Conservation (phyloP, 2,888 invertebrate genomes). For the Noctua janthe region DNA sequence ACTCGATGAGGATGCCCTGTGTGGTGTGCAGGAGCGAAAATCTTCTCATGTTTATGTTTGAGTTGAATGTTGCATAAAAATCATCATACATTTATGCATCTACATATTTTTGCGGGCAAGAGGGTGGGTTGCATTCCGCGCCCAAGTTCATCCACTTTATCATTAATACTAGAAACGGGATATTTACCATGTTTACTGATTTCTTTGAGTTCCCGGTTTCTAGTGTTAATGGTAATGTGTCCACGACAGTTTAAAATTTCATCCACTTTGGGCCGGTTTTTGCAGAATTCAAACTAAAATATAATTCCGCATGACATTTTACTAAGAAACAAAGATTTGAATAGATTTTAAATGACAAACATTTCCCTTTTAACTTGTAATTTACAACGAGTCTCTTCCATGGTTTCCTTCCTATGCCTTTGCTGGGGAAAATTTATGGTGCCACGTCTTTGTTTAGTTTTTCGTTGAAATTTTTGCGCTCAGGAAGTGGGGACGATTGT, state of each 20-base stretch:
- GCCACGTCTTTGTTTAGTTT: constrained; percentile 54
- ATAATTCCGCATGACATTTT: not conserved
- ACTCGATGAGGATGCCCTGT: not conserved
- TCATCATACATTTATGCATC: not conserved
- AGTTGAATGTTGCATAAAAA: not conserved
- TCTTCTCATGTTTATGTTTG: not conserved
- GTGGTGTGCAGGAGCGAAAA: not conserved
- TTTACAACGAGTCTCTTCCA: constrained; percentile 61
- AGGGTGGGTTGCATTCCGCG: not conserved
- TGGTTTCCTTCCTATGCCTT: constrained; percentile 58
- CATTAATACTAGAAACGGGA: too few species aligned
- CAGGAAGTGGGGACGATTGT: constrained; percentile 36
- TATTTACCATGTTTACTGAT: too few species aligned
- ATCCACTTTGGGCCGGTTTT: not conserved
- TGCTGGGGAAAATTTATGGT: constrained; percentile 58
- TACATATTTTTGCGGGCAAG: not conserved
- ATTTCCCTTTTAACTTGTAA: constrained; percentile 44
- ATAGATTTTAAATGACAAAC: constrained; percentile 42
- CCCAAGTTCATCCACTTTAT: not conserved
- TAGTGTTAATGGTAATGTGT: too few species aligned
- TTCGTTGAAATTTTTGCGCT: constrained; percentile 55
- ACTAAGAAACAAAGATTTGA: constrained; percentile 3
- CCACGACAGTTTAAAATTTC: too few species aligned
- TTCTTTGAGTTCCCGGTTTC: too few species aligned
- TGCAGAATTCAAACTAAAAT: not conserved